These are phyloP conservation scores for Cosmia pyralina DNA, from an alignment of 2,888 invertebrate species.

Conservation along the genomic window DNA sequence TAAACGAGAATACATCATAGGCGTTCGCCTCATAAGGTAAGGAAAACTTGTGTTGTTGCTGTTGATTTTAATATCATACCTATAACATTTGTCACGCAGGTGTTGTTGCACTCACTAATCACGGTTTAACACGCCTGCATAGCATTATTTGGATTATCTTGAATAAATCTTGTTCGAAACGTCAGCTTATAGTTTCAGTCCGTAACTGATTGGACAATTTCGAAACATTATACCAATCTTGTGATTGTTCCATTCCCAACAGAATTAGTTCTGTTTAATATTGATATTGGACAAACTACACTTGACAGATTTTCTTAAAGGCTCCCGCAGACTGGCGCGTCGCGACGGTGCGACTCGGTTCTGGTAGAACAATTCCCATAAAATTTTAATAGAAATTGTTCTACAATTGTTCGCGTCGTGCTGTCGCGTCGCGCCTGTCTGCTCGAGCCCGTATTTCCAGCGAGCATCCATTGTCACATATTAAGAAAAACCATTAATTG, in stretches of 20 bases:
- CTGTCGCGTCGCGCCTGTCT: no score
- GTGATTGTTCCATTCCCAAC: neutral
- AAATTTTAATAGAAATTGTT: no score
- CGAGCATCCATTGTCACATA: neutral
- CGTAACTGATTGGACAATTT: neutral
- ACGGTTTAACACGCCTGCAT: neutral
- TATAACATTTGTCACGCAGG: neutral
- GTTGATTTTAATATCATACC: neutral
- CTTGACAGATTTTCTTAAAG: slow-evolving; percentile 1
- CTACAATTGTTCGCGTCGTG: no score
- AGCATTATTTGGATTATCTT: neutral
- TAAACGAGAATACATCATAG: neutral
- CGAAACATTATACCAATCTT: neutral
- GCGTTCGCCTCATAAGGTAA: neutral
- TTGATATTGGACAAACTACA: slow-evolving; percentile 19
- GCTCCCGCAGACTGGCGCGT: no score
- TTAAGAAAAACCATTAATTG: neutral
- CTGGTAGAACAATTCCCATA: no score
- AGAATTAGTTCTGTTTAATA: slow-evolving; percentile 2
- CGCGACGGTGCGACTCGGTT: no score
- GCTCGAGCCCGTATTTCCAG: neutral
- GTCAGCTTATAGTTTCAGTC: neutral
- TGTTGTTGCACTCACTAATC: neutral
- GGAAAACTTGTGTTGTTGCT: neutral
- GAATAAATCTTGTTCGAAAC: neutral